Conservation (phyloP, 2,888 invertebrate genomes). For the Arctia plantaginis region DNA sequence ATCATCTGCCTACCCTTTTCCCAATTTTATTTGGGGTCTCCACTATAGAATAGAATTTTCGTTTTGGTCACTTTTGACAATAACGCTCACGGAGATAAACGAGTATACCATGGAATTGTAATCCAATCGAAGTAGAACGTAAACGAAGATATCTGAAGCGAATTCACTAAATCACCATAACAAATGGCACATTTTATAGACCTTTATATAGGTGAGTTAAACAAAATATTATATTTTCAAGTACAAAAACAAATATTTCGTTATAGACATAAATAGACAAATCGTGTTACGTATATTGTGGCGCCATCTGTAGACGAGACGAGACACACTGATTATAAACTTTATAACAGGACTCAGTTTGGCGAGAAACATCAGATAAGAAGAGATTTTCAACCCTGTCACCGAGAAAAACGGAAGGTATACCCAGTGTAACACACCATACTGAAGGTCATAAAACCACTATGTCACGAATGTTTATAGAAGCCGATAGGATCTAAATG, state of each 20-base stretch:
- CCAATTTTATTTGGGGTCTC: too few species aligned
- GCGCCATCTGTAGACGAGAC: neutral
- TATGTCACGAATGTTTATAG: neutral
- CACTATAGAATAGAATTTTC: neutral
- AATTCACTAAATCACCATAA: neutral
- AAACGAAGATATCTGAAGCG: neutral
- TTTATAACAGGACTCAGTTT: neutral
- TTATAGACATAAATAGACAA: neutral
- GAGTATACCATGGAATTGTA: neutral
- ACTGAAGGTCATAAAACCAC: too few species aligned
- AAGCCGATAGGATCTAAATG: neutral
- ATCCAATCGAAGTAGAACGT: neutral
- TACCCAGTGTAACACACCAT: too few species aligned
- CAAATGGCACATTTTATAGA: neutral
- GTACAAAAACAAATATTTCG: neutral
- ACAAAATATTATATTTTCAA: neutral
- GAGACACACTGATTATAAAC: too few species aligned
- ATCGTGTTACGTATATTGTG: neutral
- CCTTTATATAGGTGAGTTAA: neutral
- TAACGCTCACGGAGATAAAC: neutral
- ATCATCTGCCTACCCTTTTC: too few species aligned
- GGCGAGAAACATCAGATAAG: too few species aligned
- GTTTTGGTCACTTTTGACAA: neutral
- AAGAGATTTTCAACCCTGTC: too few species aligned
- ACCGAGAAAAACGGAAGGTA: too few species aligned